Evolutionary conservation across 2,113 vertebrate genomes (phyloP).

Genomic region (Chunga burmeisteri): DNA sequence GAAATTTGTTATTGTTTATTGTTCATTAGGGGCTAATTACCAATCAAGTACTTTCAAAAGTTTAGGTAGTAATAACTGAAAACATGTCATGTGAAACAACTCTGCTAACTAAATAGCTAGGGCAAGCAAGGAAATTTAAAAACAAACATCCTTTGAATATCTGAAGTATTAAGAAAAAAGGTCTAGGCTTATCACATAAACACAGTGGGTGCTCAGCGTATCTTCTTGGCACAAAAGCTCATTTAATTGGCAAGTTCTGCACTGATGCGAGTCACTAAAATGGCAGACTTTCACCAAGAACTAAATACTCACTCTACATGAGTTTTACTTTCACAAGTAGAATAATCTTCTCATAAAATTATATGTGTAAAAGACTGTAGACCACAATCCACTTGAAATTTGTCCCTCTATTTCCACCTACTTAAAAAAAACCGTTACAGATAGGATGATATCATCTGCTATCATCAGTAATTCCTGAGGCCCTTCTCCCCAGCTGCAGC

Average conservation of each 20-base stretch:
- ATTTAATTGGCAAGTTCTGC: not conserved
- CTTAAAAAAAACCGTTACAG: not conserved
- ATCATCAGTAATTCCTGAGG: not conserved
- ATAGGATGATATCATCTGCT: not conserved
- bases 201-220: not conserved
- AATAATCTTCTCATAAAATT: not conserved
- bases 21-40: not conserved
- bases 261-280: not conserved
- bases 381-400: not conserved
- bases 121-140: not conserved
- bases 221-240: not conserved
- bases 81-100: not conserved
- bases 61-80: not conserved
- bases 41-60: not conserved
- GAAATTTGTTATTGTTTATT: not conserved
- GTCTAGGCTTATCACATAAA: not conserved
- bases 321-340: not conserved
- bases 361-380: not conserved
- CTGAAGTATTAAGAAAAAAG: not conserved
- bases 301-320: not conserved
- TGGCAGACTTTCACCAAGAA: not conserved
- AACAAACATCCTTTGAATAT: not conserved
- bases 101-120: not conserved
- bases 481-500: not conserved
- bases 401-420: not conserved